phyloP scores from a whole-genome alignment of 2,797 vertebrate species.

The Macropodus opercularis region DNA sequence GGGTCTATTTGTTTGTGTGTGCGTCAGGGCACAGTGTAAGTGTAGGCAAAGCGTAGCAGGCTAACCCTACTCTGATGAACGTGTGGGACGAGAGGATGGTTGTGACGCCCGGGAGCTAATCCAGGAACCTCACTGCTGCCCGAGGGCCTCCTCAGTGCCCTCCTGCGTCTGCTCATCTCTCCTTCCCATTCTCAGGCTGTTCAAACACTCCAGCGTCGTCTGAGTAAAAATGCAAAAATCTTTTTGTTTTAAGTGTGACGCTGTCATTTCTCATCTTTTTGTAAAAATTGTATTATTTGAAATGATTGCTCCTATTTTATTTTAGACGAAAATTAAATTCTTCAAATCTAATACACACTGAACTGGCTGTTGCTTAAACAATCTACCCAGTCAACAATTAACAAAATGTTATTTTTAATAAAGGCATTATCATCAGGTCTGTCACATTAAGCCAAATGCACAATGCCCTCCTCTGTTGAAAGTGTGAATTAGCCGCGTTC shows the following conservation, averaged over 20 bases:
- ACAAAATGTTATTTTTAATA: constrained; percentile 2
- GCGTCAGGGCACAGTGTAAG: constrained; percentile 40
- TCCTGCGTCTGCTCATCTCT: constrained; percentile 58
- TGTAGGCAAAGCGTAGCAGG: constrained; percentile 47
- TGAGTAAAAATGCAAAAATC: constrained; percentile 25
- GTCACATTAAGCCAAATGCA: constrained; percentile 39
- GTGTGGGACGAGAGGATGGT: constrained; percentile 68
- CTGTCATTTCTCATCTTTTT: not conserved
- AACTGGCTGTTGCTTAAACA: not conserved
- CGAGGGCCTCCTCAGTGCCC: constrained; percentile 58
- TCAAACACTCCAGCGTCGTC: constrained; percentile 43
- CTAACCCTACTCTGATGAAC: constrained; percentile 64
- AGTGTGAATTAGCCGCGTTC: constrained; percentile 57
- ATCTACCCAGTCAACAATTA: constrained; percentile 11
- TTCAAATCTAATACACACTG: constrained; percentile 4
- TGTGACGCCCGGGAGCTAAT: constrained; percentile 61
- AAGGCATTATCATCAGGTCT: constrained; percentile 2
- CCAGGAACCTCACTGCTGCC: constrained; percentile 64
- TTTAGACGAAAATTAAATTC: not conserved
- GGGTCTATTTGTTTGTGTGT: constrained; percentile 45
- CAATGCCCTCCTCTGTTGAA: constrained; percentile 61
- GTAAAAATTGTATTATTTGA: not conserved
- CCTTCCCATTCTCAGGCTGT: constrained; percentile 44
- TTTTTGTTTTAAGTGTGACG: constrained; percentile 12
- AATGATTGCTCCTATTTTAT: not conserved